Conservation (phyloP, 2,113 vertebrate genomes). For the Trinectes maculatus region DNA sequence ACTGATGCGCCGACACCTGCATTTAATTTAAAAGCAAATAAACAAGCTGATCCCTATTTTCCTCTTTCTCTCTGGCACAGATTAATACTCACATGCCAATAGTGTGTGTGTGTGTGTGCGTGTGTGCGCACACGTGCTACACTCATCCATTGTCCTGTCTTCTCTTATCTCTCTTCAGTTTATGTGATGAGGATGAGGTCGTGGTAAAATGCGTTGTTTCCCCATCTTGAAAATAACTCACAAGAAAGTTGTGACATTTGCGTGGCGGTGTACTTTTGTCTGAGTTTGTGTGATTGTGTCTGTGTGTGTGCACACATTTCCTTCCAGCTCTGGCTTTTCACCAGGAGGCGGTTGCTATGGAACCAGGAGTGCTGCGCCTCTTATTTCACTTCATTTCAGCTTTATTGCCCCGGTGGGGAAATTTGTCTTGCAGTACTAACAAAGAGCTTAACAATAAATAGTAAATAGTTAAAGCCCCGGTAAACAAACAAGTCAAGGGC, state of each 20-base stretch:
- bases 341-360: conserved; percentile 82
- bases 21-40: conserved; percentile 48
- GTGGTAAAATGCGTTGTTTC: conserved; percentile 14
- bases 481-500: conserved; percentile 5
- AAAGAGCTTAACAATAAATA: conserved; percentile 53
- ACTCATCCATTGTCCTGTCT: not conserved
- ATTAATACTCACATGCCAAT: not conserved
- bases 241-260: conserved; percentile 28
- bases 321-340: conserved; percentile 65
- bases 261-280: conserved; percentile 19
- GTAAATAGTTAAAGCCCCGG: conserved; percentile 35
- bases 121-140: not conserved
- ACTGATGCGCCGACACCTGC: conserved; percentile 12
- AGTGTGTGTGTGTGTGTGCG: conserved; percentile 3
- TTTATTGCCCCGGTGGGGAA: conserved; percentile 53
- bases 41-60: conserved; percentile 23
- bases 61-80: conserved; percentile 12
- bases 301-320: conserved; percentile 42
- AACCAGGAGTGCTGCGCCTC: conserved; percentile 64
- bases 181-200: conserved; percentile 1
- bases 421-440: conserved; percentile 52
- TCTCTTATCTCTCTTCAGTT: not conserved
- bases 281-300: conserved; percentile 22
- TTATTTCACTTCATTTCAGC: conserved; percentile 47
- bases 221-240: conserved; percentile 6